phyloP scores from a whole-genome alignment of 92 coral and sea anemone species.

The Nematostella vectensis region DNA sequence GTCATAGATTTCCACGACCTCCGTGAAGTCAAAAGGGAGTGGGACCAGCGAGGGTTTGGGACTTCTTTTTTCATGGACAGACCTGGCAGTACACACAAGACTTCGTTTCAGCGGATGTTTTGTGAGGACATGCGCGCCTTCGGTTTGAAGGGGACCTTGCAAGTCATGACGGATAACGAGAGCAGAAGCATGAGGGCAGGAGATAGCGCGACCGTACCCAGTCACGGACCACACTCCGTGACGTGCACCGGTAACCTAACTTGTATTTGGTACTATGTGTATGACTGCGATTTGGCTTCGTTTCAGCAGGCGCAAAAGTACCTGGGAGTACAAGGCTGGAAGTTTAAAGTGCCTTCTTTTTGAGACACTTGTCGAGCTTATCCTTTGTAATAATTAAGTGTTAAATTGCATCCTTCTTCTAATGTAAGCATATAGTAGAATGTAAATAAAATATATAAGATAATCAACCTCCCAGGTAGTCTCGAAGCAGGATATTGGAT shows the following conservation, averaged over 20 bases:
- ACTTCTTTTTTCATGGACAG: conserved; percentile 36
- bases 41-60: conserved; percentile 13
- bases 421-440: no score
- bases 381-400: no score
- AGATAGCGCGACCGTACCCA: conserved; percentile 26
- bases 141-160: conserved; percentile 7
- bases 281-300: conserved; percentile 26
- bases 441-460: no score
- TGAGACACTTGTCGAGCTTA: no score
- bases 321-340: conserved; percentile 24
- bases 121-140: conserved; percentile 21
- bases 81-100: conserved; percentile 17
- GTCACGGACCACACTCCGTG: conserved; percentile 28
- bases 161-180: conserved; percentile 4
- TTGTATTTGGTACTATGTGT: conserved; percentile 46
- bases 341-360: no score
- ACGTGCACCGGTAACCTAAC: conserved; percentile 16
- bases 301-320: conserved; percentile 35
- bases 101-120: conserved; percentile 8
- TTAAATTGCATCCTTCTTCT: no score
- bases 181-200: conserved; percentile 15
- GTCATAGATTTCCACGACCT: conserved; percentile 23
- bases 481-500: no score
- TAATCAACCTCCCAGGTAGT: no score
- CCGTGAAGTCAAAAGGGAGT: not conserved